Conservation (phyloP, 1,140 invertebrate genomes). For the Drosophila melanica region DNA sequence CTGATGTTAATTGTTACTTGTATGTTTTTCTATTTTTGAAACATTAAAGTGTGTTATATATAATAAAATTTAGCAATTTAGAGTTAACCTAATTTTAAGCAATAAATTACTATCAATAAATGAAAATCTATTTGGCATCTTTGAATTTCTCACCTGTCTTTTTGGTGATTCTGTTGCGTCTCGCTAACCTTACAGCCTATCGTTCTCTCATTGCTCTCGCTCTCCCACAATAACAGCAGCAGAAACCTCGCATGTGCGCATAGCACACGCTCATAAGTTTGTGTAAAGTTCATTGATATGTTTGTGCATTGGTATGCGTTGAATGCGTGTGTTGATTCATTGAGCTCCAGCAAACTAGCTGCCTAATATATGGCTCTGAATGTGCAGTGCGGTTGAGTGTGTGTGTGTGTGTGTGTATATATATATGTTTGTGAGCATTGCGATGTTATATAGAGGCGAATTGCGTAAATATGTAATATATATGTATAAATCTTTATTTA, state of each 20-base stretch:
- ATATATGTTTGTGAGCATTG: conserved; percentile 6
- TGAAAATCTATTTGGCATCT: background rate
- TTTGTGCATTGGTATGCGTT: conserved; percentile 70
- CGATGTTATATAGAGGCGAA: conserved; percentile 24
- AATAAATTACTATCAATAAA: background rate
- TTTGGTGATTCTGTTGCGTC: conserved; percentile 12
- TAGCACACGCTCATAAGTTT: conserved; percentile 62
- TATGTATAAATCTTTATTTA: conserved; percentile 1
- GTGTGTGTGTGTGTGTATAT: background rate
- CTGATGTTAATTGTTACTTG: background rate
- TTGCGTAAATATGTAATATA: conserved; percentile 4
- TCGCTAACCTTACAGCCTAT: conserved; percentile 25
- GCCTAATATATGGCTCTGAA: conserved; percentile 37
- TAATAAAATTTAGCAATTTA: background rate
- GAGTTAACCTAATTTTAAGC: background rate
- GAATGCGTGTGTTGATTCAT: conserved; percentile 76
- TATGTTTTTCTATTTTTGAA: background rate
- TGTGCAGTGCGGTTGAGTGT: conserved; percentile 9
- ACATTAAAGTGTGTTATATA: background rate
- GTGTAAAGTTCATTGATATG: conserved; percentile 83
- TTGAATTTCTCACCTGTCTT: conserved; percentile 46
- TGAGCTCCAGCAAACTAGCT: conserved; percentile 72
- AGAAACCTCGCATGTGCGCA: conserved; percentile 46
- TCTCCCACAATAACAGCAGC: conserved; percentile 48
- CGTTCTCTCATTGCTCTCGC: conserved; percentile 23